Evolutionary conservation across 2,113 vertebrate species (phyloP).

Genomic region (Macheiramphus alcinus): DNA sequence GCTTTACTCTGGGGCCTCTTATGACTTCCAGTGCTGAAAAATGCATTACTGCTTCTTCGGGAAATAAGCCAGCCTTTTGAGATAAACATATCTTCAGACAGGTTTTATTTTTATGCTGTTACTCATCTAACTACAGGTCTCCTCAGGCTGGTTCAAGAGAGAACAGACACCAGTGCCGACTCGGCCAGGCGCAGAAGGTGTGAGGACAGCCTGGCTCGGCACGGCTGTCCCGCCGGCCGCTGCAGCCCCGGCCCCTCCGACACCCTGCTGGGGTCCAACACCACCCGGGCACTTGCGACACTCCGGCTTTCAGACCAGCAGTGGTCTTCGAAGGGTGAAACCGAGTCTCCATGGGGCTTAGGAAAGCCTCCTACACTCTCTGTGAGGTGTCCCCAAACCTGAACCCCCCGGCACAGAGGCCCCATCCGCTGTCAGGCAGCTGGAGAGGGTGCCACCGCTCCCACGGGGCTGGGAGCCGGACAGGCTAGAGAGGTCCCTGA

Average conservation of each 20-base stretch:
- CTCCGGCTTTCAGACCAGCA: not conserved
- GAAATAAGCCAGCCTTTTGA: not conserved
- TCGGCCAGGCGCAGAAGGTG: not conserved
- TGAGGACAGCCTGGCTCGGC: not conserved
- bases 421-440: not conserved
- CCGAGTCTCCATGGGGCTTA: not conserved
- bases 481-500: not conserved
- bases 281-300: not conserved
- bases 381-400: not conserved
- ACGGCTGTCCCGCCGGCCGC: accelerated
- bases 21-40: not conserved
- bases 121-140: not conserved
- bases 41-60: not conserved
- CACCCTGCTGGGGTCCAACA: no score
- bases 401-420: not conserved
- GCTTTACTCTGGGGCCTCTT: not conserved
- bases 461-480: accelerated
- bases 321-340: not conserved
- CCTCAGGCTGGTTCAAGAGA: not conserved
- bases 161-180: not conserved
- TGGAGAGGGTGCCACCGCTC: not conserved
- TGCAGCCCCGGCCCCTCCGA: no score
- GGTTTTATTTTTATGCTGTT: constrained; percentile 1
- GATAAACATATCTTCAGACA: not conserved
- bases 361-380: not conserved